Conservation (phyloP, 1,140 invertebrate species). For the Tetranychus urticae region DNA sequence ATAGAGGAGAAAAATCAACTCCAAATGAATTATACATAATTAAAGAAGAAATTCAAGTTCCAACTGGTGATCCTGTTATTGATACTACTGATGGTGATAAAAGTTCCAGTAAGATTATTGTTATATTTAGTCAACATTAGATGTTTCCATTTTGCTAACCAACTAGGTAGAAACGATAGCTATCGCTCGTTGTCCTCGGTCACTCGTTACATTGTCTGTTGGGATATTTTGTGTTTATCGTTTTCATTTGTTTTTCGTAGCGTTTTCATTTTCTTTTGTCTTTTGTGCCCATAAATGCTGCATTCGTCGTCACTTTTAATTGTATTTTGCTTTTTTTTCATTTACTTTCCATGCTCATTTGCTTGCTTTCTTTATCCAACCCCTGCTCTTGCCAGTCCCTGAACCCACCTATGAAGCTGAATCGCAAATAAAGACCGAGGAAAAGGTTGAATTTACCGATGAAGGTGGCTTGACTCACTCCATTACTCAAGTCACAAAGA, state of each 20-base stretch:
- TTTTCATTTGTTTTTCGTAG: too few species aligned
- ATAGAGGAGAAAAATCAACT: conserved; percentile 1
- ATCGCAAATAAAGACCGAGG: conserved; percentile 1
- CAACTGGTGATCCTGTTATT: neutral
- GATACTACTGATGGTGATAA: too few species aligned
- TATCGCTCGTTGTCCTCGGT: neutral
- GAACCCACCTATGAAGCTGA: neutral
- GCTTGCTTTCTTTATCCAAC: too few species aligned
- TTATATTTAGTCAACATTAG: neutral
- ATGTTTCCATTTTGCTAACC: too few species aligned
- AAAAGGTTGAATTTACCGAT: conserved; percentile 4
- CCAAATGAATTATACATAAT: conserved; percentile 7
- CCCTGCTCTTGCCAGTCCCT: neutral
- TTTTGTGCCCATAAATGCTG: too few species aligned
- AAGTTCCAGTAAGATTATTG: neutral
- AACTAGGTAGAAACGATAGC: neutral
- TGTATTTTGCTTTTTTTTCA: too few species aligned
- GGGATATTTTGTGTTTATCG: too few species aligned
- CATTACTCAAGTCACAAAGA: conserved; percentile 8
- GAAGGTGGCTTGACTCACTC: conserved; percentile 9
- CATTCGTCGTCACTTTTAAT: too few species aligned
- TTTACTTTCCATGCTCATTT: too few species aligned
- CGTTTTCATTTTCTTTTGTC: too few species aligned
- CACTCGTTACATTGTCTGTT: too few species aligned
- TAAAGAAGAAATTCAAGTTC: conserved; percentile 6